phyloP scores from a whole-genome alignment of 2,113 vertebrate genomes.

The Calyptomena viridis region DNA sequence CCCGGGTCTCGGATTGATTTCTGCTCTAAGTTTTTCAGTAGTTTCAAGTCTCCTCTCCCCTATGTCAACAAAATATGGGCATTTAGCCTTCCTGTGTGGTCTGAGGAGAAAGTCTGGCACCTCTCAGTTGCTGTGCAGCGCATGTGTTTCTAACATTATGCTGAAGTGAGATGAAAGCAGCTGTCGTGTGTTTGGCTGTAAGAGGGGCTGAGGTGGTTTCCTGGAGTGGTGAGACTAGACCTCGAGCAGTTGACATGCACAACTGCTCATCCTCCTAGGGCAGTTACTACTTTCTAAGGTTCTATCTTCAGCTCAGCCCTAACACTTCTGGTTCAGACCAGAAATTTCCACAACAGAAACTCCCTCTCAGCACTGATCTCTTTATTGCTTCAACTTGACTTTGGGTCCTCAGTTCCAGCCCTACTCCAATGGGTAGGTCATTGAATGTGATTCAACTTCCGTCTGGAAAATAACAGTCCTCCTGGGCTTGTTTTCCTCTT shows the following conservation, averaged over 20 bases:
- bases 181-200: neutral
- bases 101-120: neutral
- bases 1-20: neutral
- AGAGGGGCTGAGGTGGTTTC: neutral
- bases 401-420: neutral
- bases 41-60: neutral
- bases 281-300: rapidly evolving
- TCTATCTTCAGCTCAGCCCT: neutral
- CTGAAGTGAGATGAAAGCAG: neutral
- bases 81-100: neutral
- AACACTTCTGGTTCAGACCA: neutral
- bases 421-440: neutral
- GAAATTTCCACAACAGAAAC: neutral
- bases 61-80: neutral
- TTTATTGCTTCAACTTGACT: neutral
- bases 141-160: neutral
- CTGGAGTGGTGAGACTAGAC: neutral
- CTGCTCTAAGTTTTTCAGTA: neutral
- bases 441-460: neutral
- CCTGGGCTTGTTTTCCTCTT: neutral
- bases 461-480: neutral
- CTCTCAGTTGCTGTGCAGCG: neutral
- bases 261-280: neutral
- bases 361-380: neutral
- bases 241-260: neutral